A percentile compares a stretch with the other conserved stretches of the same genome.
Conservation (phyloP, 2,113 vertebrate genomes). For the Leucopsar rothschildi region DNA sequence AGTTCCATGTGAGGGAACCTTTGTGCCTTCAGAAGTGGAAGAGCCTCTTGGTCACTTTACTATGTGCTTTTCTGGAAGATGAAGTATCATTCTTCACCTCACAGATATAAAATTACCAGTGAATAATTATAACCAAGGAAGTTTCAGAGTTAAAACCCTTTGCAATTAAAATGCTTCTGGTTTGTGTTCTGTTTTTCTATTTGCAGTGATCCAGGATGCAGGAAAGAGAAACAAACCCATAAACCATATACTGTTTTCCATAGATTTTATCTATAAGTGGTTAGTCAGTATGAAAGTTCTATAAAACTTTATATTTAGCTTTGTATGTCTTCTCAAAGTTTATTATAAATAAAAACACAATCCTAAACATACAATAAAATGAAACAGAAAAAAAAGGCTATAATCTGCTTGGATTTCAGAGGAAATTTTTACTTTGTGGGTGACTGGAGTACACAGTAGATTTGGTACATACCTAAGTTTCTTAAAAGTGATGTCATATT, state of each 20-base stretch:
- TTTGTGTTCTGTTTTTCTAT: not conserved
- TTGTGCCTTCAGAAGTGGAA: not conserved
- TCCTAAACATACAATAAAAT: not conserved
- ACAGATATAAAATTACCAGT: not conserved
- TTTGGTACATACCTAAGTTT: not conserved
- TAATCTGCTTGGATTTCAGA: not conserved
- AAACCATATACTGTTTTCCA: not conserved
- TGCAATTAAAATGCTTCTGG: not conserved
- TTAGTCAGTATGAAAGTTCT: not conserved
- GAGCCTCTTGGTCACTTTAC: not conserved
- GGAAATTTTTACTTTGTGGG: not conserved
- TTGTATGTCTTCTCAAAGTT: not conserved
- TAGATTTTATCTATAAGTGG: not conserved
- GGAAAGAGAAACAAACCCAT: not conserved
- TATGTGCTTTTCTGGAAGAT: not conserved
- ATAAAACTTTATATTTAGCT: not conserved
- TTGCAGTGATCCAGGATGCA: not conserved
- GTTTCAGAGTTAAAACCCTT: not conserved
- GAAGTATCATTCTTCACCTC: not conserved
- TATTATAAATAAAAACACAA: not conserved
- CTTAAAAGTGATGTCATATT: not conserved
- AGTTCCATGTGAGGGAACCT: fast-evolving
- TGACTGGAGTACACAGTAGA: not conserved
- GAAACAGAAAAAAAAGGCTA: not conserved
- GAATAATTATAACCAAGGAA: not conserved